Evolutionary conservation across 2,888 invertebrate genomes (phyloP), one percentile per base, ranked within the genome.

Genomic region (Phyto melanocephala): DNA sequence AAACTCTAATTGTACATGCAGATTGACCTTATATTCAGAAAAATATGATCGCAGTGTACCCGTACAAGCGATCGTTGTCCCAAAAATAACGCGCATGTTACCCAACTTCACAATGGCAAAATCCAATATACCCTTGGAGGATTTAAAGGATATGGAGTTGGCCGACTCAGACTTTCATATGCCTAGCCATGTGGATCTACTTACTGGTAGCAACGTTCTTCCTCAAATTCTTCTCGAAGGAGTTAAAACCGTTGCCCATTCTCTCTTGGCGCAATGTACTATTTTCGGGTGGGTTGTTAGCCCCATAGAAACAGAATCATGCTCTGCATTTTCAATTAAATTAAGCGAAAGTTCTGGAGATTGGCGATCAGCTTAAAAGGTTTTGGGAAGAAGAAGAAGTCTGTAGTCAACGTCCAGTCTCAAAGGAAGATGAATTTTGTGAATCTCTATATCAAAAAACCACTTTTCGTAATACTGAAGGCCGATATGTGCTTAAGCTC

Each of bases 281-380:
- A 79, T 79, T 2, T 79, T 72, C 22, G 70, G 54, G 1, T 76
- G 76, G 60, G n/a, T 70, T 11, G 15, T 78, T n/a, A 78, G 70
- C 45, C 65, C 79, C 10, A 1, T 80, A 11, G 2, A 2, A 42
- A 28, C 8, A 22, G 28, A 65, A 17, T 13, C 15, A 7, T 5
- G 40, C 4, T 42, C 67, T 0, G 17, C 70, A 7, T 80, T 80
- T 22, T 68, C 70, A 15, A 62, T 68, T 17, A 40, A n/a, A 28
- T 42, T 37, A 0, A 17, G 11, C 2, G 74, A 80, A 56, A 20
- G 2, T 11, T 6, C 24, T 7, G 28, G 20, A 1, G 62, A 75
- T 58, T 24, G 20, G 35, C 6, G 5, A 50, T 1, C 71, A 71
- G 7, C 11, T 71, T 0, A 58, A 13, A 17, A 47, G 6, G 8